Base-by-base conservation (phyloP, 2,888 invertebrate genomes). In the Epistrophe grossulariae region DNA sequence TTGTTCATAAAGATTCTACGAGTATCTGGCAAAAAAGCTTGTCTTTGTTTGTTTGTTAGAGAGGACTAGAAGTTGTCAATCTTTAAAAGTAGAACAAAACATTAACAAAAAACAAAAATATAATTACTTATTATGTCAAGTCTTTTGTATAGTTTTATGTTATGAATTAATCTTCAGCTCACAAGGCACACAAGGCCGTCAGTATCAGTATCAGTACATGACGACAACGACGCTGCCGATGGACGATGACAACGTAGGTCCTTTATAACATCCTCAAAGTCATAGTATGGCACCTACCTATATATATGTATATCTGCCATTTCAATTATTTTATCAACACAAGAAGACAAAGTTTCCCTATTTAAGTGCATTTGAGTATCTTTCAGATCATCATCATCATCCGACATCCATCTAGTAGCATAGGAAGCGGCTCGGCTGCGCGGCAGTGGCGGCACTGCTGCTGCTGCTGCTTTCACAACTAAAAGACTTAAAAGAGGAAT, bases 281-380 rank as follows among this genome's bases (percentile, higher is more conserved):
- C n/a, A 28, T 10, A 45, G 19, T 19, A n/a, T n/a, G n/a, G n/a
- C n/a, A 17, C 15, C 15, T 15, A 57, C 8, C 7, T 35, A 13
- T 17, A 31, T 17, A 31, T 66, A 35, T 35, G 8, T 35, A 35
- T 35, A 48, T 66, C 31, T 66, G 66, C 17, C 52, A 52, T 70
- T 70, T 40, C 52, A 70, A 70, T 52, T 70, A 70, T 70, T 70
- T 70, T 52, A 38, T 70, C 70, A 70, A 70, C 70, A 55, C 78
- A 72, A 72, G 66, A 64, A 72, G 66, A 68, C 52, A 72, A 82
- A 72, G 59, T 82, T 72, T 68, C 38, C n/a, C 28, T 77, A 38
- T 73, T 68, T 83, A 83, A 83, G 59, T 73, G 72, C 66, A 73
- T 66, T 55, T 72, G 78, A 68, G 72, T 78, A 73, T 78, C 72